Evolutionary conservation across 2,113 vertebrate genomes (phyloP).

Genomic region (Macrotus californicus): DNA sequence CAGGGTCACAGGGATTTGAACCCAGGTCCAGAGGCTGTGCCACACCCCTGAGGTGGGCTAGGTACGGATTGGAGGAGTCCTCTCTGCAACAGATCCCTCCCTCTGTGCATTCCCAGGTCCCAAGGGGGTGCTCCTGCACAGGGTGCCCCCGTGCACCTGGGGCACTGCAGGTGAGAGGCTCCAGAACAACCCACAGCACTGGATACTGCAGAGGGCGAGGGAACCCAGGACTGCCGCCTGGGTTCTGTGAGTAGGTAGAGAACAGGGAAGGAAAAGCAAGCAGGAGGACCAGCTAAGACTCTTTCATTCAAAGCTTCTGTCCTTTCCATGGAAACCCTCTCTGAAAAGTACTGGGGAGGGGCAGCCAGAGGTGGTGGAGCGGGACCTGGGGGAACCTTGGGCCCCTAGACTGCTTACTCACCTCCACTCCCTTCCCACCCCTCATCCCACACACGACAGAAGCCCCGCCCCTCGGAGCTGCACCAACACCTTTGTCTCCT

Average conservation of each 20-base stretch:
- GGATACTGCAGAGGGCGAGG: too few relatives aligned
- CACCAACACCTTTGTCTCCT: background rate
- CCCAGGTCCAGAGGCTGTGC: background rate
- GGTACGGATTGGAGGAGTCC: background rate
- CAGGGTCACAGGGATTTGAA: too few relatives aligned
- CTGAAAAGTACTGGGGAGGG: background rate
- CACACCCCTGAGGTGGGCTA: background rate
- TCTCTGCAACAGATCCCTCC: background rate
- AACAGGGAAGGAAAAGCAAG: too few relatives aligned
- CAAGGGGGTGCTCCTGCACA: background rate
- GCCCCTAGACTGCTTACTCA: too few relatives aligned
- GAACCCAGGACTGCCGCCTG: background rate
- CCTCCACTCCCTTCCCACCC: background rate
- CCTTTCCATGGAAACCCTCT: background rate
- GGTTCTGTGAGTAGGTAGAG: too few relatives aligned
- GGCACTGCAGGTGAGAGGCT: background rate
- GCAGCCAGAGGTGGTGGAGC: background rate
- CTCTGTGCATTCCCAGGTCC: too few relatives aligned
- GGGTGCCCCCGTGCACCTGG: background rate
- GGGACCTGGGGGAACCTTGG: too few relatives aligned
- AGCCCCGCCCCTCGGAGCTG: background rate
- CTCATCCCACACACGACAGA: background rate
- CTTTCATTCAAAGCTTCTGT: background rate
- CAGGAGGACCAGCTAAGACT: fast-evolving
- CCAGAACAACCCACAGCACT: background rate